Conservation (phyloP, 2,113 vertebrate genomes). For the Vimba vimba region DNA sequence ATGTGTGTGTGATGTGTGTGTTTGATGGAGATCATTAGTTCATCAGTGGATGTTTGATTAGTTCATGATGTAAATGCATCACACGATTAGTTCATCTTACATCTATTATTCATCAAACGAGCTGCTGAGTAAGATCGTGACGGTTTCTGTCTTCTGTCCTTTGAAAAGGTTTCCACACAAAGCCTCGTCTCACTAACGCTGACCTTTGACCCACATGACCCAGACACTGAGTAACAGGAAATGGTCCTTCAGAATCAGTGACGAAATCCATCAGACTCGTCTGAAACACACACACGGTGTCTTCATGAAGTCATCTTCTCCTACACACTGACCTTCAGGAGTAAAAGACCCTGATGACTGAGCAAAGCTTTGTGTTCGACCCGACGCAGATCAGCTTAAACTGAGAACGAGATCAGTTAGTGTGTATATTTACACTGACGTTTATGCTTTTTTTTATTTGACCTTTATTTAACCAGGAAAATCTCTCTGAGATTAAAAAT, state of each 20-base stretch:
- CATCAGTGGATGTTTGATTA: too few species aligned
- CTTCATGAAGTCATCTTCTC: neutral
- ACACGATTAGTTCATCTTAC: neutral
- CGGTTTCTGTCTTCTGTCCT: neutral
- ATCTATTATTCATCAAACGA: too few species aligned
- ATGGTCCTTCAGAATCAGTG: neutral
- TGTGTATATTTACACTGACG: too few species aligned
- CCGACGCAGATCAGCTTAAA: too few species aligned
- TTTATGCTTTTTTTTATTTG: too few species aligned
- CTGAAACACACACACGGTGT: neutral
- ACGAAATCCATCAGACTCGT: neutral
- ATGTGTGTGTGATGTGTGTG: neutral
- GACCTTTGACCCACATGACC: constrained; percentile 3
- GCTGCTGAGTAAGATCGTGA: neutral
- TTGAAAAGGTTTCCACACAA: neutral
- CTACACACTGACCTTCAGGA: too few species aligned
- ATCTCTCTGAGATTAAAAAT: too few species aligned
- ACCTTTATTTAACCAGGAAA: too few species aligned
- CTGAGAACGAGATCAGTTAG: too few species aligned
- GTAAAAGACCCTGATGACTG: too few species aligned
- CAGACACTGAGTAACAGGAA: neutral
- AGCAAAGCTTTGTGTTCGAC: too few species aligned
- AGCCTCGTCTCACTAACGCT: neutral
- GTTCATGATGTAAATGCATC: neutral
- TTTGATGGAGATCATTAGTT: too few species aligned